Conservation (phyloP, 2,797 vertebrate genomes). For the Crocodylus rhombifer region DNA sequence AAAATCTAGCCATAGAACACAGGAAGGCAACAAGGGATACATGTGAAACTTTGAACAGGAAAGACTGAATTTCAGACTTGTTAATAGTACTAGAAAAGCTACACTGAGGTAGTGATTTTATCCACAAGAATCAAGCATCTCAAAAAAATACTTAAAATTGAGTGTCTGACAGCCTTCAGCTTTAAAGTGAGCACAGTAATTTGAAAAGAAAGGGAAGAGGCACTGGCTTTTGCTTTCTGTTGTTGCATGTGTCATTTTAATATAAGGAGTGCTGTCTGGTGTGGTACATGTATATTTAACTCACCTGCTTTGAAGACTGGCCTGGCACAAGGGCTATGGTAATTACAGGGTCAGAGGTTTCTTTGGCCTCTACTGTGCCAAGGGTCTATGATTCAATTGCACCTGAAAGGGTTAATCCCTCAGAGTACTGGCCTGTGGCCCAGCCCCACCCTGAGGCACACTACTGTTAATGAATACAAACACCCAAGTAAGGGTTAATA, state of each 20-base stretch:
- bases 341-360: too few species aligned
- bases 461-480: too few species aligned
- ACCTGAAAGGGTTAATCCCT: too few species aligned
- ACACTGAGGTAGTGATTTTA: background rate
- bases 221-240: background rate
- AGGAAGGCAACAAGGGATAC: background rate
- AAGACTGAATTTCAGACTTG: background rate
- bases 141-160: background rate
- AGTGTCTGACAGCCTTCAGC: background rate
- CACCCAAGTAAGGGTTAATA: too few species aligned
- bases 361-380: too few species aligned
- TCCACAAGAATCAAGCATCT: background rate
- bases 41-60: background rate
- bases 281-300: background rate
- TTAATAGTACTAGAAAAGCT: background rate
- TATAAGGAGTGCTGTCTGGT: background rate
- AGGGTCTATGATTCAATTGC: too few species aligned
- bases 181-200: background rate
- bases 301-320: too few species aligned
- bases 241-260: background rate
- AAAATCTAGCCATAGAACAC: too few species aligned
- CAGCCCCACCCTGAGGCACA: too few species aligned
- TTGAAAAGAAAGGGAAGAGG: background rate
- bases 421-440: too few species aligned
- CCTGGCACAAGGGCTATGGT: too few species aligned